Evolutionary conservation across 1,140 invertebrate species (phyloP).

Genomic region (Pseudobourletiella spinata): DNA sequence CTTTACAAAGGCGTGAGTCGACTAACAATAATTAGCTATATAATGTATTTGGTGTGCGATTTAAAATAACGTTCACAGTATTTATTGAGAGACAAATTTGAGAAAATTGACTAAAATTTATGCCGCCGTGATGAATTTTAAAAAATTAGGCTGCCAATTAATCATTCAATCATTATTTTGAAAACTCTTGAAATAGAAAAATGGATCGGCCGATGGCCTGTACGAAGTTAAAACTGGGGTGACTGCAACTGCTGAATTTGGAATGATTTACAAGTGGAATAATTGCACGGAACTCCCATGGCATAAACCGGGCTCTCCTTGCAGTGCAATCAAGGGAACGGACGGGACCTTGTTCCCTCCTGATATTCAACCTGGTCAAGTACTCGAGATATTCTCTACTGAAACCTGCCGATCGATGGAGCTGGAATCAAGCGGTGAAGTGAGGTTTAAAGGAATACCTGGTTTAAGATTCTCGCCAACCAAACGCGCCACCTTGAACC

Average conservation of each 20-base stretch:
- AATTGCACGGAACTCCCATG: conserved; percentile 46
- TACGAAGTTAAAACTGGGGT: conserved; percentile 59
- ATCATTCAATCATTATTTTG: too few relatives aligned
- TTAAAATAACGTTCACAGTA: too few relatives aligned
- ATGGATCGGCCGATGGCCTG: conserved; percentile 47
- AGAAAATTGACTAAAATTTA: not conserved
- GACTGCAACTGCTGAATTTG: conserved; percentile 56
- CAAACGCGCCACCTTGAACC: conserved; percentile 51
- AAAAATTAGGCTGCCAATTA: too few relatives aligned
- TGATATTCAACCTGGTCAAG: conserved; percentile 44
- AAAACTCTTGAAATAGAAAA: conserved; percentile 46
- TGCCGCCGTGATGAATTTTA: too few relatives aligned
- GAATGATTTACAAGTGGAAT: conserved; percentile 52
- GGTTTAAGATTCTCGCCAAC: conserved; percentile 56
- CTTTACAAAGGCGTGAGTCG: conserved; percentile 15
- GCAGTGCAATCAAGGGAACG: conserved; percentile 59
- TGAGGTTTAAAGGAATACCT: conserved; percentile 55
- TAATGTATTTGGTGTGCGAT: too few relatives aligned
- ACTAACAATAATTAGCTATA: not conserved
- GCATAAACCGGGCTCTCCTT: conserved; percentile 49
- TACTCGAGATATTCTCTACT: conserved; percentile 14
- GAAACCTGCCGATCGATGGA: conserved; percentile 46
- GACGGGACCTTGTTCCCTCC: conserved; percentile 68
- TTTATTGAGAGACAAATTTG: not conserved
- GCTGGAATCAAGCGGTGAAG: conserved; percentile 50